Conservation (phyloP, 1,140 invertebrate species). For the Mylabris phalerata region DNA sequence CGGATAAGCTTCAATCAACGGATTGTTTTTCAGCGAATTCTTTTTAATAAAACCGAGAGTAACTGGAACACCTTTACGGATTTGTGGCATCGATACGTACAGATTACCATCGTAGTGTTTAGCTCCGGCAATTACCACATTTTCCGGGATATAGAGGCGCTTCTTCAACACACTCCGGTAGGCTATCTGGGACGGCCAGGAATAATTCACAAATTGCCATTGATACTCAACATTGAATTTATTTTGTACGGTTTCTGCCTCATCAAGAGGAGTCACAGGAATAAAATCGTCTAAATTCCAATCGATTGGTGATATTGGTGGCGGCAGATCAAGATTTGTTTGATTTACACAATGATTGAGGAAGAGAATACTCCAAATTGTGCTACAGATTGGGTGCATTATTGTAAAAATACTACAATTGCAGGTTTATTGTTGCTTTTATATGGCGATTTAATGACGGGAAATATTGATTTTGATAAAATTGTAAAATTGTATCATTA, state of each 20-base stretch:
- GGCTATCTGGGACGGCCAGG: conserved; percentile 32
- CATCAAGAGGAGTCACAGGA: too few relatives aligned
- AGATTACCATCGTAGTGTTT: conserved; percentile 41
- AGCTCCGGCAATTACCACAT: conserved; percentile 42
- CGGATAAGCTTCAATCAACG: conserved; percentile 57
- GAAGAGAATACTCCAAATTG: too few relatives aligned
- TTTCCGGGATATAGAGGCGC: conserved; percentile 34
- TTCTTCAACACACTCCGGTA: conserved; percentile 27
- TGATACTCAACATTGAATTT: conserved; percentile 24
- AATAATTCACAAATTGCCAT: conserved; percentile 40
- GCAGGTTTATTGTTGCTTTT: too few relatives aligned
- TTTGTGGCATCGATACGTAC: conserved; percentile 43
- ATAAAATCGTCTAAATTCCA: too few relatives aligned
- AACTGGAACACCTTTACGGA: conserved; percentile 41
- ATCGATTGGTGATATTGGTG: too few relatives aligned
- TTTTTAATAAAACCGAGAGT: conserved; percentile 31
- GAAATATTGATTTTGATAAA: too few relatives aligned
- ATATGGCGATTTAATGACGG: too few relatives aligned
- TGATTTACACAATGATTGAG: not conserved
- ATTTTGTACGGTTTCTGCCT: too few relatives aligned
- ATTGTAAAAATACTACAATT: too few relatives aligned
- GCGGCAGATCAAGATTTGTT: too few relatives aligned
- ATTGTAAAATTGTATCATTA: too few relatives aligned
- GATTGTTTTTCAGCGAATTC: conserved; percentile 34
- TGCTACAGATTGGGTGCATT: too few relatives aligned